Base-by-base conservation (phyloP, 2,797 vertebrate genomes). In the Cetoscarus ocellatus region DNA sequence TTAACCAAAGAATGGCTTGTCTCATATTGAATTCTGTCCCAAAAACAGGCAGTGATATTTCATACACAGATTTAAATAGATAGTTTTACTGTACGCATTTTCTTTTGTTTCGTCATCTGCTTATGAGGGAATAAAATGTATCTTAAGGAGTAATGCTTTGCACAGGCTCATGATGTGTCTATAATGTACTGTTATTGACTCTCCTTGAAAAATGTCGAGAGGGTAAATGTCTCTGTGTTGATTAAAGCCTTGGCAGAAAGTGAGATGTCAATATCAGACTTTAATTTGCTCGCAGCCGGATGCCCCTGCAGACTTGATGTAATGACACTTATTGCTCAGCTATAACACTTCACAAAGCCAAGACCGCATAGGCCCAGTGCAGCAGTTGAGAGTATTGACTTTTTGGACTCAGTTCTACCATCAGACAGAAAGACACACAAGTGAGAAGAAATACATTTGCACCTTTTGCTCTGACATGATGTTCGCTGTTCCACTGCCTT, bases 311-410 rank as follows among this genome's bases (percentile, higher is more conserved):
- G 42, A 27, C 50, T 57, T 47, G 52, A 27, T 65, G 27, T 42
- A 57, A 61, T 53, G 15, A 48, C 58, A 59, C 62, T 27, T 34
- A 64, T 43, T 17, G 36, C 61, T 76, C 42, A 56, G 63, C 43
- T 40, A 60, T 14, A 67, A 49, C 56, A 54, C 43, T 65, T 69
- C 8, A 51, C 43, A 42, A 55, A 59, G 44, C 19, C 19, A 18
- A 67, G 49, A 42, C 11, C 43, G 54, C 49, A 18, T 49, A 9
- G 35, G 66, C 59, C 40, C 55, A 49, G 6, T 61, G 47, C 43
- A 15, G 40, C 35, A 35, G 49, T 54, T 64, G 36, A 74, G 11
- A 8, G 13, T 56, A 45, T 59, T 58, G 42, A 61, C 4, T 56
- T 63, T 39, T 35, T 65, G 38, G 19, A 62, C 54, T 57, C 38